A percentile compares a stretch with the other conserved stretches of the same genome.
Conservation (phyloP, 2,888 invertebrate species). For the Dorcus parallelipipedus region DNA sequence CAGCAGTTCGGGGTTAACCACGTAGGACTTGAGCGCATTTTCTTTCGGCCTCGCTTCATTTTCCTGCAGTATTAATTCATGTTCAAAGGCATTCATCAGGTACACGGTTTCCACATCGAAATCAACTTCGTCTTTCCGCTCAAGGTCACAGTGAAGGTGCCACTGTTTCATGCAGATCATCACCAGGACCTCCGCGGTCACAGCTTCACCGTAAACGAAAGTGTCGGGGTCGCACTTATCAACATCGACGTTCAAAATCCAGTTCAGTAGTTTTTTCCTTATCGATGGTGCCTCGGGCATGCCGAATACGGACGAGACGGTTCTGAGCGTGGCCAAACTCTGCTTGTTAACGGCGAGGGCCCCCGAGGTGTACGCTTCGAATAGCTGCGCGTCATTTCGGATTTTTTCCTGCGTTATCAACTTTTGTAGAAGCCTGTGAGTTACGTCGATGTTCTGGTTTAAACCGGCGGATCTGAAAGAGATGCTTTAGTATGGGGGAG, state of each 20-base stretch:
- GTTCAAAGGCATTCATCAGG: constrained; percentile 33
- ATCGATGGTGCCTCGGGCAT: constrained; percentile 33
- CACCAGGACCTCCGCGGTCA: constrained; percentile 34
- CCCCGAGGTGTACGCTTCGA: constrained; percentile 47
- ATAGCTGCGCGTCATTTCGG: constrained; percentile 39
- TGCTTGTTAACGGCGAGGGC: constrained; percentile 41
- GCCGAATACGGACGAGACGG: constrained; percentile 39
- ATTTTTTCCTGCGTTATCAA: constrained; percentile 42
- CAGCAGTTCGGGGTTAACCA: background rate
- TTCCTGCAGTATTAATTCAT: constrained; percentile 14
- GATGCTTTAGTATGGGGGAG: background rate
- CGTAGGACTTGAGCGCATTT: background rate
- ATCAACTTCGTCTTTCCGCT: background rate
- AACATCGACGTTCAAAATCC: constrained; percentile 33
- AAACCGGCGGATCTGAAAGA: constrained; percentile 48
- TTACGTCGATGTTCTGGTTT: constrained; percentile 47
- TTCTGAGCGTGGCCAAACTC: constrained; percentile 44
- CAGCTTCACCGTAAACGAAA: constrained; percentile 16
- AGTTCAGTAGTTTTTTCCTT: constrained; percentile 29
- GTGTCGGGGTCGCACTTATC: constrained; percentile 19
- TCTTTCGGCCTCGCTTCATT: background rate
- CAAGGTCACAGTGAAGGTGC: constrained; percentile 21
- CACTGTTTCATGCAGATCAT: constrained; percentile 38
- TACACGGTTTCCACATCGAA: constrained; percentile 35
- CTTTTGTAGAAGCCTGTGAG: constrained; percentile 47